Evolutionary conservation across 2,113 vertebrate genomes (phyloP), one percentile per base, ranked within the genome.

Genomic region (Malurus melanocephalus): DNA sequence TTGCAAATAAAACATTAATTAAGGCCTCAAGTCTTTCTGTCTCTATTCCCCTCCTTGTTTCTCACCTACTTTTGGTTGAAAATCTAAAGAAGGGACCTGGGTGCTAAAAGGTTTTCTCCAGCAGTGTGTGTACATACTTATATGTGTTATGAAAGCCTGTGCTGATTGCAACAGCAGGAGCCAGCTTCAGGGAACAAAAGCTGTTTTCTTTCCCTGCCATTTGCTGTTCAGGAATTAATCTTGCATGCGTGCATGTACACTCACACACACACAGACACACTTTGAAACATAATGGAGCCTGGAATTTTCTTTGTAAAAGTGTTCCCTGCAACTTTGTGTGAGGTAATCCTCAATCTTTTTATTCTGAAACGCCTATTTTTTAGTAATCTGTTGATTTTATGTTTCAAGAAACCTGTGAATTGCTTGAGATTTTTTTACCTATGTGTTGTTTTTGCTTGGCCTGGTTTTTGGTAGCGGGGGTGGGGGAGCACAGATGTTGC

Each of bases 91-190:
- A 81, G 69, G 22, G 74, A 75, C 45, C 26, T 56, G 89, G 91
- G 92, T 85, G 80, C 72, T 94, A 83, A 94, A 84, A 90, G 86
- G 71, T 91, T 96, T 92, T 79, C 62, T 95, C 72, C 93, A 92
- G 83, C 83, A 82, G 89, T 78, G 72, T 90, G 48, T 88, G 49
- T 94, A 46, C 80, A 53, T 85, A 82, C 62, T 95, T 82, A 75
- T 28, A 32, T 67, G 48, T 59, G 64, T 82, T 94, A 80, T 86
- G 85, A 95, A 95, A 96, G 79, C 78, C 89, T 89, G 79, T 2
- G 10, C 83, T 96, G 94, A 96, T 95, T 96, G 90, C 87, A 93
- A 65, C 94, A 96, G 95, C 94, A 93, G 93, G 95, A 95, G 74
- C 38, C 52, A 90, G 84, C 87, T 93, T 93, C 76, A 92, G 89